Evolutionary conservation across 1,140 invertebrate genomes (phyloP), one percentile per base, ranked within the genome.

Genomic region (Bicyclus anynana): DNA sequence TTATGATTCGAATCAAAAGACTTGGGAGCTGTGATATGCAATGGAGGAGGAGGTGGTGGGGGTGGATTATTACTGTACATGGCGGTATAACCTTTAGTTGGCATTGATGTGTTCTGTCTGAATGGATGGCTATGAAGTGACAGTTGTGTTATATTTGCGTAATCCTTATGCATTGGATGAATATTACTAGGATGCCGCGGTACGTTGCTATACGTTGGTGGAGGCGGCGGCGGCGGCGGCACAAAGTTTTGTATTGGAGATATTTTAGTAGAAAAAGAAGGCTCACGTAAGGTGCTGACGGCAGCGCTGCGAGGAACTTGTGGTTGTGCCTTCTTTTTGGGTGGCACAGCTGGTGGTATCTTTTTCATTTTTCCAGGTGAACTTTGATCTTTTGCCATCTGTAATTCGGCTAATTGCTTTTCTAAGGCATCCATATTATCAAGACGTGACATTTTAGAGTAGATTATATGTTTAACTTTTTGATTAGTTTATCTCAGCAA

Each of bases 281-380:
- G 86, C 37, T 87, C 85, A 49, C 81, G 72, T 23, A 86, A 49
- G 20, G 74, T 71, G 51, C 69, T 81, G 2, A 89, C 81, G 10
- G 72, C 71, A 58, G 84, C 84, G 69, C 81, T 82, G 59, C 87
- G 84, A 64, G 89, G 89, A 72, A 93, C 93, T 91, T 93, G 91
- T n/a, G 93, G 93, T 72, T 92, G 91, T 56, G 91, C 90, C 85
- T 94, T 94, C 40, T 94, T 94, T 82, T 95, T 95, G n/a, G 94
- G 94, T 29, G 94, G 94, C 48, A 95, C 82, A 44, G 93, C 93
- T 52, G 94, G 94, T 56, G 93, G 94, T 53, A 94, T 83, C 81
- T 95, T 95, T 67, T 93, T 94, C 3, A 76, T 72, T 61, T 76
- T 81, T 40, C 72, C 73, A 17, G 76, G 56, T 3, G 63, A 67